These are phyloP conservation scores for Teleogryllus occipitalis DNA, from an alignment of 1,140 invertebrate genomes.

Conservation along the genomic window DNA sequence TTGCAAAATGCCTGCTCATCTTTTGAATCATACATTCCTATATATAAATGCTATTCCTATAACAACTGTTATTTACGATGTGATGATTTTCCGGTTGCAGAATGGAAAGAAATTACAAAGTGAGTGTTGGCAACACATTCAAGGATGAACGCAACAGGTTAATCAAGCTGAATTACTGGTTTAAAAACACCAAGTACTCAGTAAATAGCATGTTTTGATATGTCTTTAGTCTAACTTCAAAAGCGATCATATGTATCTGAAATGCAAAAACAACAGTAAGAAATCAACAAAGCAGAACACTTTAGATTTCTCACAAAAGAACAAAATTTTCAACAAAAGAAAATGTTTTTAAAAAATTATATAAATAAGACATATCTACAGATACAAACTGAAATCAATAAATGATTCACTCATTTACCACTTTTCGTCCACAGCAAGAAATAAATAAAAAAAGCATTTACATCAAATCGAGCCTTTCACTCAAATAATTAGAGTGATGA, in stretches of 20 bases:
- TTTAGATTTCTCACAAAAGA: background rate
- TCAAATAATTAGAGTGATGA: background rate
- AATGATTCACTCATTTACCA: constrained; percentile 5
- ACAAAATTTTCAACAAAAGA: background rate
- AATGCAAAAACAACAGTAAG: background rate
- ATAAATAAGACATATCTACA: constrained; percentile 6
- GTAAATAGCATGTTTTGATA: background rate
- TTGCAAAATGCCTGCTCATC: background rate
- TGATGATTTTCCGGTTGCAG: background rate
- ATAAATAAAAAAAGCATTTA: constrained; percentile 6
- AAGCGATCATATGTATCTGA: background rate
- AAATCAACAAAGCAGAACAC: background rate
- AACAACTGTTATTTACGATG: background rate
- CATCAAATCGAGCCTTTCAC: background rate
- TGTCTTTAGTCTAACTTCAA: constrained; percentile 5
- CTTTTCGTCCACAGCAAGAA: constrained; percentile 1
- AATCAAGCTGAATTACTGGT: background rate
- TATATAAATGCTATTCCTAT: constrained; percentile 2
- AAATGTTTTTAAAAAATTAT: background rate
- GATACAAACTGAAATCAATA: background rate
- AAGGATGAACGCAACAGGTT: background rate
- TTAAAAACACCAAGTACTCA: background rate
- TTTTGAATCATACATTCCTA: background rate
- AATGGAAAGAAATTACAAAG: background rate
- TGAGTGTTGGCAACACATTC: background rate